These are phyloP conservation scores for Peromyscus polionotus DNA, from an alignment of 2,113 vertebrate species.

Conservation along the genomic window DNA sequence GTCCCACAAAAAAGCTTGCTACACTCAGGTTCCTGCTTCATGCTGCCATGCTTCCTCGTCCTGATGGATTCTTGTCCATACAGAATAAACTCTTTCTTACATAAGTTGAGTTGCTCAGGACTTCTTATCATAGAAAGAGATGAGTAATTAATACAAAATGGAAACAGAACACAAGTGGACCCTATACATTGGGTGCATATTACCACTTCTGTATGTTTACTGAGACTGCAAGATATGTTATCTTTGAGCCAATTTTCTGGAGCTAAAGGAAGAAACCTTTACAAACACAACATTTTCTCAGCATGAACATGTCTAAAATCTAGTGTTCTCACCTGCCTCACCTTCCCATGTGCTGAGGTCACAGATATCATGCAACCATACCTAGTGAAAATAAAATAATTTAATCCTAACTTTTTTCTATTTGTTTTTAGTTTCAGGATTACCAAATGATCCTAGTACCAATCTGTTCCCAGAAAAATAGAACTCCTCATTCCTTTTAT, in stretches of 20 bases:
- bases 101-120: background rate
- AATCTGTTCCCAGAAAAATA: background rate
- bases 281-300: background rate
- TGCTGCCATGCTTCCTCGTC: background rate
- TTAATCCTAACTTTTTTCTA: background rate
- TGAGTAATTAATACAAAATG: background rate
- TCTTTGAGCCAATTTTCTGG: background rate
- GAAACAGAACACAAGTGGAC: background rate
- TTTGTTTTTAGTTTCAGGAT: background rate
- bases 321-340: background rate
- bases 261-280: background rate
- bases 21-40: background rate
- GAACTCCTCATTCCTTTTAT: background rate
- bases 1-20: background rate
- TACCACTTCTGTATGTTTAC: background rate
- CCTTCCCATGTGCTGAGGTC: background rate
- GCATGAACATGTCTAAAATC: background rate
- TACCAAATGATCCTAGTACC: background rate
- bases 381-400: background rate
- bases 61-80: background rate
- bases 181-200: background rate
- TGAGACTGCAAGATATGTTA: slow-evolving; percentile 1
- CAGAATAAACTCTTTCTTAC: background rate
- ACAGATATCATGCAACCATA: background rate
- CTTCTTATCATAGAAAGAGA: background rate